These are phyloP conservation scores for Onychostruthus taczanowskii DNA, from an alignment of 2,113 vertebrate genomes.

Conservation along the genomic window DNA sequence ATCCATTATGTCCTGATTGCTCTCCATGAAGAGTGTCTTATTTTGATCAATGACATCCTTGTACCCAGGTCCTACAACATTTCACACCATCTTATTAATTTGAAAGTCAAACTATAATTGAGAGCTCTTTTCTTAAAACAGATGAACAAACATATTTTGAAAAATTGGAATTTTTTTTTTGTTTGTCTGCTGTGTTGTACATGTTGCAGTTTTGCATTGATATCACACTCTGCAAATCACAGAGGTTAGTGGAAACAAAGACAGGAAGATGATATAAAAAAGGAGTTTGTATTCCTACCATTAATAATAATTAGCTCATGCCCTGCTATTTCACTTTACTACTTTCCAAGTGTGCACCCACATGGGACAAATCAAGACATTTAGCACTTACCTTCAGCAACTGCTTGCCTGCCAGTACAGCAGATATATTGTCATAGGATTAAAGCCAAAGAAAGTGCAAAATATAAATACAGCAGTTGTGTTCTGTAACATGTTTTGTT, in stretches of 20 bases:
- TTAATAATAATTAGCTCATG: neutral
- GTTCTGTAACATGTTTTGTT: neutral
- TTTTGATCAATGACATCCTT: neutral
- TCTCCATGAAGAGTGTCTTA: neutral
- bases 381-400: neutral
- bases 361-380: neutral
- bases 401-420: neutral
- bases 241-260: neutral
- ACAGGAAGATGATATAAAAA: neutral
- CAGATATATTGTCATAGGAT: neutral
- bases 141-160: neutral
- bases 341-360: neutral
- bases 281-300: neutral
- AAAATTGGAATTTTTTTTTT: neutral
- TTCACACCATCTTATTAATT: neutral
- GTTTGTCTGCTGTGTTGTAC: neutral
- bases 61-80: neutral
- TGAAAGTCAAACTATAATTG: neutral
- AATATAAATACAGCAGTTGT: neutral
- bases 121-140: neutral
- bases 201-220: neutral
- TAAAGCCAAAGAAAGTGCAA: neutral
- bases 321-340: neutral
- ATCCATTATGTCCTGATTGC: neutral
- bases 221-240: neutral